Percentiles rank a stretch among this genome's conserved stretches.
Conservation (phyloP, 1,140 invertebrate species). For the Elymnias hypermnestra region DNA sequence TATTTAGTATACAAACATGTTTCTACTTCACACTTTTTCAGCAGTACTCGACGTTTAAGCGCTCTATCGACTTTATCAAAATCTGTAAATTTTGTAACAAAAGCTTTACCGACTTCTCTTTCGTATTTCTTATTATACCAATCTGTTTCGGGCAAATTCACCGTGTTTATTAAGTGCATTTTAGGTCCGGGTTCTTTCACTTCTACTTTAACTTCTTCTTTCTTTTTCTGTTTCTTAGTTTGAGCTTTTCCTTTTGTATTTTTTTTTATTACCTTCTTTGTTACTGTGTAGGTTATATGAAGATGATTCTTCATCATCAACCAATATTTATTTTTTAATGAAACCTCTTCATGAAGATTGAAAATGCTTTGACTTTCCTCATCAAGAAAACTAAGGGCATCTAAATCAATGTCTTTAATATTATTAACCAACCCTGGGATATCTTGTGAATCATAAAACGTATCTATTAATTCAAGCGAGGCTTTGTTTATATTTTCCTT, state of each 20-base stretch:
- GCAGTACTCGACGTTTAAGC: neutral
- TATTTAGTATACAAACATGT: too few relatives aligned
- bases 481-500: too few relatives aligned
- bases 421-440: too few relatives aligned
- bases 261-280: neutral
- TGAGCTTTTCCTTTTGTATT: neutral
- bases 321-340: neutral
- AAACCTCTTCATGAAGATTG: neutral
- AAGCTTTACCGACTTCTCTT: slow-evolving; percentile 4
- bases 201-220: neutral
- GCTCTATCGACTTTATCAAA: neutral
- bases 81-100: neutral
- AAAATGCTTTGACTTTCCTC: too few relatives aligned
- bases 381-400: neutral
- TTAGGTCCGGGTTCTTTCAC: neutral
- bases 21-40: neutral
- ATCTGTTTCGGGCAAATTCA: neutral
- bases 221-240: neutral
- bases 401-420: too few relatives aligned
- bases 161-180: neutral
- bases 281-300: neutral
- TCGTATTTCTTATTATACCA: slow-evolving; percentile 14
- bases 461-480: too few relatives aligned
- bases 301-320: neutral
- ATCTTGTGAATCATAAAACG: too few relatives aligned